Evolutionary conservation across 2,113 vertebrate genomes (phyloP), one percentile per base, ranked within the genome.

Genomic region (Triplophysa tibetana): DNA sequence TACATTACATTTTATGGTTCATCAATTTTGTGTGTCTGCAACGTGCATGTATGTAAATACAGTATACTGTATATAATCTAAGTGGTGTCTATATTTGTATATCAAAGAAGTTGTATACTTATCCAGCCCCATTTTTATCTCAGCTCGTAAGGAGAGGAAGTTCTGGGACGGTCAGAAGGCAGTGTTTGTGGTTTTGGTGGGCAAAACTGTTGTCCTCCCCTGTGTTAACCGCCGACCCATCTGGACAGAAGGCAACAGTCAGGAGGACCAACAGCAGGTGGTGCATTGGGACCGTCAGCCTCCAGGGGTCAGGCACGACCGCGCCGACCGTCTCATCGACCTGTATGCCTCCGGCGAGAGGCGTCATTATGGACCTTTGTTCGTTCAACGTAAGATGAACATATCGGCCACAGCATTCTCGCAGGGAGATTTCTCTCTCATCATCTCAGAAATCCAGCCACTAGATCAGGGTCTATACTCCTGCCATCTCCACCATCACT

Each of bases 401-500:
- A 93, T 98, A 83, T 93, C 88, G 1, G 83, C 80, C 8, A 84
- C 86, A 0, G 96, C 97, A 43, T 98, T 98, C 33, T 88, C 92
- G 2, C 87, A 90, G 33, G 97, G 97, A 0, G 96, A 98, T 85
- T 98, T 98, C 87, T 98, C 96, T 0, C 93, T 98, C 50, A 77
- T 83, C 77, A 91, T 93, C 70, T 91, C 92, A 0, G 78, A 85
- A 52, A 88, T 97, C 84, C 94, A 95, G 85, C 90, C 80, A 0
- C 88, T 91, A 0, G 96, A 98, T 3, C 90, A 95, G 84, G 96
- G 96, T 23, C 90, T 92, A 21, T 98, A 98, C 76, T 98, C 97
- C 2, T 98, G 97, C 84, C 96, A 98, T 85, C 93, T 98, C 60
- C 97, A 98, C 86, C 97, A 98, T 50, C 96, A 98, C 87, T 98